Evolutionary conservation across 1,140 invertebrate species (phyloP), one percentile per base, ranked within the genome.

Genomic region (Arctopsyche grandis): DNA sequence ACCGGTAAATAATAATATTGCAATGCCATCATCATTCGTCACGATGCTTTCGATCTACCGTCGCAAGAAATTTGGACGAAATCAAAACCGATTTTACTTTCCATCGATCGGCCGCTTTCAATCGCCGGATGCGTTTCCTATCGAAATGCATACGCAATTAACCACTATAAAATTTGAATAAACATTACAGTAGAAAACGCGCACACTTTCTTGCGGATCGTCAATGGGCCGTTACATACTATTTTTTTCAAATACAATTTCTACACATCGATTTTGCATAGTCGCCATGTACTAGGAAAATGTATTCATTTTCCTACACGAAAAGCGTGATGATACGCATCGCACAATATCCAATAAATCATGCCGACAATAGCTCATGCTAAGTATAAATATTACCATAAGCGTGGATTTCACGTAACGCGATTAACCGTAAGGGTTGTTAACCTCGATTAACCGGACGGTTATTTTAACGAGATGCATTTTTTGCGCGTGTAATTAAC

Each of bases 361-460:
- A 52, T 52, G 48, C 10, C 48, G 12, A 52, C 48, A 52, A 52
- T 52, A 3, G 48, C 48, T 12, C 48, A 52, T 10, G 48, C 12
- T 52, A n/a, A n/a, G n/a, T 38, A 7, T 38, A 1, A 38, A 7
- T 38, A 52, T 52, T 52, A 52, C 10, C 48, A 52, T 52, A 52
- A 52, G 16, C 48, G 48, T 52, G 10, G 16, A 52, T 52, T 52
- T 52, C 3, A 52, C 48, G 10, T 52, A 52, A 52, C 48, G 48
- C 48, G 12, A 52, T 52, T 52, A 52, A 52, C 48, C 48, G 48
- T 52, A 52, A 52, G 48, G 48, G 48, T 52, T 52, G 48, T 52
- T 16, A 16, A 52, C 48, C 48, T 52, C 48, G 48, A 52, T 52
- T 52, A 52, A 52, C 48, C 48, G 48, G 48, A 52, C 48, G 48